These are phyloP conservation scores for Gallinago undulata DNA, from an alignment of 2,113 vertebrate genomes.

Conservation along the genomic window DNA sequence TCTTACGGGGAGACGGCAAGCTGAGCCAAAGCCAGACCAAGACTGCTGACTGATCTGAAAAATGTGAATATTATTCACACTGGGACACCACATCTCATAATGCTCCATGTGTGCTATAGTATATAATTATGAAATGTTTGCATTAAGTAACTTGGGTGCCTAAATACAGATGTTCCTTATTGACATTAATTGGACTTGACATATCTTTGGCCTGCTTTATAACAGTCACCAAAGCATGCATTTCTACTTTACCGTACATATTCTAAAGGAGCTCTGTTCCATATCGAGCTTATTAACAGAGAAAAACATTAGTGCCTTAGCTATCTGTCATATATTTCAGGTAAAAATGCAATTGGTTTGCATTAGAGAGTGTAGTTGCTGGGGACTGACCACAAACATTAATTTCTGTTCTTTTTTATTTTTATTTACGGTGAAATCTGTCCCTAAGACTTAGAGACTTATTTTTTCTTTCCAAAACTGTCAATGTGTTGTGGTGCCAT, in stretches of 20 bases:
- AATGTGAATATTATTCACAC: slow-evolving; percentile 81
- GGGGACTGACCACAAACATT: slow-evolving; percentile 8
- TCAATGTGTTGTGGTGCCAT: slow-evolving; percentile 1
- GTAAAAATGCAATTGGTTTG: slow-evolving; percentile 66
- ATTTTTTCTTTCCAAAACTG: not conserved
- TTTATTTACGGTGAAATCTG: slow-evolving; percentile 46
- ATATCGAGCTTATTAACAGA: slow-evolving; percentile 65
- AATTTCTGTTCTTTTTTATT: slow-evolving; percentile 44
- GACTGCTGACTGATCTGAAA: slow-evolving; percentile 82
- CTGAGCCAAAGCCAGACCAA: slow-evolving; percentile 74
- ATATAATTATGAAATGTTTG: slow-evolving; percentile 83
- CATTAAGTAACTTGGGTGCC: slow-evolving; percentile 79
- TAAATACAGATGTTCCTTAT: slow-evolving; percentile 84
- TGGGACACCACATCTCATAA: slow-evolving; percentile 80
- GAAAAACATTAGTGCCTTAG: slow-evolving; percentile 57
- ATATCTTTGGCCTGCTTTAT: slow-evolving; percentile 80
- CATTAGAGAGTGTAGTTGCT: slow-evolving; percentile 32
- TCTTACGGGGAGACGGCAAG: slow-evolving; percentile 72
- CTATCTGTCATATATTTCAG: slow-evolving; percentile 67
- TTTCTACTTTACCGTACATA: slow-evolving; percentile 68
- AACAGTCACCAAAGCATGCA: slow-evolving; percentile 69
- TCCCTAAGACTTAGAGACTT: not conserved
- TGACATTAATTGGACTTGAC: slow-evolving; percentile 84
- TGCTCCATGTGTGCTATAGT: slow-evolving; percentile 74
- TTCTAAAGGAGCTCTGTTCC: slow-evolving; percentile 78